phyloP scores from a whole-genome alignment of 2,888 invertebrate genomes.

The Leptinotarsa peninsularis region DNA sequence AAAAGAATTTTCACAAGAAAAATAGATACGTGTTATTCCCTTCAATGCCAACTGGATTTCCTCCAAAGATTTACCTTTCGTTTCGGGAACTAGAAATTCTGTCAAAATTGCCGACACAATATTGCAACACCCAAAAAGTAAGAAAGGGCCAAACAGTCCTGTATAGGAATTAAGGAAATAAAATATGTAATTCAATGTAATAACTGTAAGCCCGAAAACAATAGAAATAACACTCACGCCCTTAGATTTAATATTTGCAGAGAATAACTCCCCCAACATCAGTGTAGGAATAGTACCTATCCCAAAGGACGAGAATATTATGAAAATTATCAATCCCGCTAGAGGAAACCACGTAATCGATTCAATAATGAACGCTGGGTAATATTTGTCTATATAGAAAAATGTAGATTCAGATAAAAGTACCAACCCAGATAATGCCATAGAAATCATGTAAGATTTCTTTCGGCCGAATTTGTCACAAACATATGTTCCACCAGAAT shows the following conservation, averaged over 20 bases:
- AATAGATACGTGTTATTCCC: too few species aligned
- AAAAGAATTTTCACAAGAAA: too few species aligned
- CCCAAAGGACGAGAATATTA: conserved; percentile 51
- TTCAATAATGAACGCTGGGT: conserved; percentile 46
- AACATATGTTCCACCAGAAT: conserved; percentile 45
- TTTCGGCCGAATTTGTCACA: conserved; percentile 52
- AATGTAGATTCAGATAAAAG: conserved; percentile 50
- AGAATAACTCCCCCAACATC: conserved; percentile 58
- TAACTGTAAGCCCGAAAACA: conserved; percentile 50
- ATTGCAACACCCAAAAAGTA: conserved; percentile 47
- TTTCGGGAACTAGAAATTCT: conserved; percentile 58
- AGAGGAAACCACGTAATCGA: conserved; percentile 55
- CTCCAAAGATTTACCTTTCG: conserved; percentile 43
- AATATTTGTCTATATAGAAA: conserved; percentile 49
- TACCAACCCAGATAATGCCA: conserved; percentile 47
- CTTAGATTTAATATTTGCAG: conserved; percentile 56
- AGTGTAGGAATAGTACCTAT: conserved; percentile 55
- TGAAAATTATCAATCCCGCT: conserved; percentile 54
- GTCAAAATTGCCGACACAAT: conserved; percentile 47
- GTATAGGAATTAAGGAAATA: conserved; percentile 52
- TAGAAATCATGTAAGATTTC: conserved; percentile 51
- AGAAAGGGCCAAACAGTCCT: conserved; percentile 56
- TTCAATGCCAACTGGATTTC: conserved; percentile 13
- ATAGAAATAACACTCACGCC: conserved; percentile 42
- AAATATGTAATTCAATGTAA: conserved; percentile 55